Conservation (phyloP, 2,113 vertebrate genomes). For the Nothocercus nigrocapillus region DNA sequence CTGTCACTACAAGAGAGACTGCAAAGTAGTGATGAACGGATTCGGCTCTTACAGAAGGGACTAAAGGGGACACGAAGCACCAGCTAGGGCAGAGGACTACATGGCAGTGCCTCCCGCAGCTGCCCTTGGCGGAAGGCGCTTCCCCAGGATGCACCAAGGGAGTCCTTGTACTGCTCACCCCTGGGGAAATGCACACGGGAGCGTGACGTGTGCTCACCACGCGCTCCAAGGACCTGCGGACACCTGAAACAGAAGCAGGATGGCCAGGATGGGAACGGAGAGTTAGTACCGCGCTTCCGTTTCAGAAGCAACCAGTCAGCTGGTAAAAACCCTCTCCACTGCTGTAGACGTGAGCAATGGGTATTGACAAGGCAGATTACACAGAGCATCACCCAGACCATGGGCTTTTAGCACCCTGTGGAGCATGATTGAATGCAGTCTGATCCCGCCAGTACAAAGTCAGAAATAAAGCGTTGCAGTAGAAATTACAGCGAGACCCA, state of each 20-base stretch:
- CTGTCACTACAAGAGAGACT: neutral
- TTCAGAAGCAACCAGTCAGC: neutral
- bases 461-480: neutral
- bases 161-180: neutral
- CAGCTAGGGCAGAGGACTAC: neutral
- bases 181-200: too few relatives aligned
- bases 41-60: slow-evolving; percentile 11
- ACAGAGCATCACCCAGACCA: slow-evolving; percentile 32
- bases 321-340: slow-evolving; percentile 22
- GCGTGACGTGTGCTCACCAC: neutral
- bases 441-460: slow-evolving; percentile 25
- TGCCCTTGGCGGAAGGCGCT: neutral
- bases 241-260: neutral
- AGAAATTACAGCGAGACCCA: neutral
- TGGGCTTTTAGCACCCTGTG: slow-evolving; percentile 30
- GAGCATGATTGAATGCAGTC: slow-evolving; percentile 9
- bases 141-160: neutral
- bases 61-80: neutral
- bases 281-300: neutral
- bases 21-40: neutral
- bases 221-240: neutral
- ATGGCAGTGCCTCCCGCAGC: neutral
- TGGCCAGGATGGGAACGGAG: neutral
- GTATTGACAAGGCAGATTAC: slow-evolving; percentile 44
- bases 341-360: slow-evolving; percentile 6